A percentile compares a stretch with the other conserved stretches of the same genome.
Conservation (phyloP, 2,797 vertebrate species). For the Todus mexicanus region DNA sequence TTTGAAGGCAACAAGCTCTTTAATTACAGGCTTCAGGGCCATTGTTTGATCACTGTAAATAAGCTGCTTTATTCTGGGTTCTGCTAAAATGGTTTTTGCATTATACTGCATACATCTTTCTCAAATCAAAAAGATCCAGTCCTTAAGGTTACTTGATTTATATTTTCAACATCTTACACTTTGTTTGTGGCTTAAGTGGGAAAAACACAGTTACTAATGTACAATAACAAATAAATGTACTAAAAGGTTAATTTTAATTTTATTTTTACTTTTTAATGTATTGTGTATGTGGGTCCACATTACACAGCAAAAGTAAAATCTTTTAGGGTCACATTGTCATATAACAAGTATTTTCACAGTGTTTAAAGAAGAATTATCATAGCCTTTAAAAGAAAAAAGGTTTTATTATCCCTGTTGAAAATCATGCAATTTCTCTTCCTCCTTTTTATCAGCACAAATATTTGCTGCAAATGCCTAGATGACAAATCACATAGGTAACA, state of each 20-base stretch:
- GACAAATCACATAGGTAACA: constrained; percentile 13
- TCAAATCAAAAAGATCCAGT: constrained; percentile 57
- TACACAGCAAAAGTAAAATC: not conserved
- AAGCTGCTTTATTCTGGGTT: constrained; percentile 63
- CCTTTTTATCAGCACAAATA: constrained; percentile 34
- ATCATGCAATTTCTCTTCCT: not conserved
- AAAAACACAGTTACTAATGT: not conserved
- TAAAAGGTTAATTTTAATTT: not conserved
- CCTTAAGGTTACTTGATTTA: constrained; percentile 50
- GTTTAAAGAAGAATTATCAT: not conserved
- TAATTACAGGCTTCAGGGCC: constrained; percentile 70
- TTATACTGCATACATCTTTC: constrained; percentile 43
- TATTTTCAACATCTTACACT: constrained; percentile 41
- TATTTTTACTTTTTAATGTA: not conserved
- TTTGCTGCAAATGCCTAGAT: constrained; percentile 30
- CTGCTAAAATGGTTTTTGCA: constrained; percentile 47
- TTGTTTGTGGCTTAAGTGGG: constrained; percentile 23
- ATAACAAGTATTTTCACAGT: not conserved
- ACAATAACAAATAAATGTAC: not conserved
- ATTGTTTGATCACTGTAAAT: constrained; percentile 72
- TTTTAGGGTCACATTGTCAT: not conserved
- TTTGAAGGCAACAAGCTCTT: constrained; percentile 70
- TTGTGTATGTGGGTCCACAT: not conserved
- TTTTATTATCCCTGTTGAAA: constrained; percentile 6
- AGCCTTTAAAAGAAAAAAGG: not conserved